These are phyloP conservation scores for Metacarcinus magister DNA, from an alignment of 2,888 invertebrate species.

Conservation along the genomic window DNA sequence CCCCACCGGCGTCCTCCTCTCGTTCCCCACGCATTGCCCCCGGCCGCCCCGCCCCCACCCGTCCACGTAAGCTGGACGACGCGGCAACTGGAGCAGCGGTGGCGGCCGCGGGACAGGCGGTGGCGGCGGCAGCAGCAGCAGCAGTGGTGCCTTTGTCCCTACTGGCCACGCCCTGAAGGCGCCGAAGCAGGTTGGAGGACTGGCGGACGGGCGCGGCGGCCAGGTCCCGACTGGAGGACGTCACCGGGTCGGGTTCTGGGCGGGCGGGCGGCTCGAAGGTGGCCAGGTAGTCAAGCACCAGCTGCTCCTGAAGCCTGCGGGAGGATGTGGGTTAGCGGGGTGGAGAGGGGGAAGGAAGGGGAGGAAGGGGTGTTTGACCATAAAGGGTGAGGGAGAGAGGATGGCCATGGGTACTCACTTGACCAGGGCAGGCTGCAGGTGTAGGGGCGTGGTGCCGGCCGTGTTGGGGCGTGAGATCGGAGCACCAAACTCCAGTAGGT, in stretches of 20 bases:
- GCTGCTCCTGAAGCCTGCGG: constrained; percentile 86
- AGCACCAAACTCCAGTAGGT: constrained; percentile 86
- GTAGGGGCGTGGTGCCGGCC: constrained; percentile 86
- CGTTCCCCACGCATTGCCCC: constrained; percentile 68
- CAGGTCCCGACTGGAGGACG: constrained; percentile 71
- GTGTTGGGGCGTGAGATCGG: constrained; percentile 85
- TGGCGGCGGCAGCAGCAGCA: neutral
- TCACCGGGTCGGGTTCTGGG: constrained; percentile 77
- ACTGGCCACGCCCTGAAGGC: constrained; percentile 81
- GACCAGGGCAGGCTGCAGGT: constrained; percentile 85
- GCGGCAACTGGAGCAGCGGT: constrained; percentile 32
- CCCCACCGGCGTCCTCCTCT: constrained; percentile 72
- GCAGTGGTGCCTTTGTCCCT: constrained; percentile 72
- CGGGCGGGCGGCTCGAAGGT: constrained; percentile 78
- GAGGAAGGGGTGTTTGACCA: too few species aligned
- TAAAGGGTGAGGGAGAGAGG: neutral
- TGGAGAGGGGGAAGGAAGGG: neutral
- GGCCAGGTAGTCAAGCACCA: constrained; percentile 85
- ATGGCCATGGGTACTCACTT: constrained; percentile 72
- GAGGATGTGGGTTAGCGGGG: neutral
- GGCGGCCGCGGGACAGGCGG: neutral
- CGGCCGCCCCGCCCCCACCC: constrained; percentile 57
- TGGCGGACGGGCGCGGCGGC: constrained; percentile 69
- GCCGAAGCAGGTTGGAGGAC: constrained; percentile 79
- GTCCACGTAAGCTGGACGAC: constrained; percentile 44